Evolutionary conservation across 2,113 vertebrate genomes (phyloP), one percentile per base, ranked within the genome.

Genomic region (Ciconia maguari): DNA sequence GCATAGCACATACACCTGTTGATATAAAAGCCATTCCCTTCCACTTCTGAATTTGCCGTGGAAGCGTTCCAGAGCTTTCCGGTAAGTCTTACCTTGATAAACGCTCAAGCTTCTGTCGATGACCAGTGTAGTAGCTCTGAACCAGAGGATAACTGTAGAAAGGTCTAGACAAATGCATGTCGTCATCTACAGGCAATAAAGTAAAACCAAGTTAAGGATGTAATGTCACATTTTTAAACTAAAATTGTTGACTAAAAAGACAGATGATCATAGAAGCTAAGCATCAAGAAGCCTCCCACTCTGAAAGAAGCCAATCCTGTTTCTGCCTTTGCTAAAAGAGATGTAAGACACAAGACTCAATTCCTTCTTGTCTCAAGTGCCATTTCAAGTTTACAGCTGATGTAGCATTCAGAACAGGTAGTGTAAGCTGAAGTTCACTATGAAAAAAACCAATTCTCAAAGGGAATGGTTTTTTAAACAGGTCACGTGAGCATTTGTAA

Each of bases 91-190:
- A 99, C 99, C 99, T 99, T 42, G 99, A 98, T 7, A 98, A 98
- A 58, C 81, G 97, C 64, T 97, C 98, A 14, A 99, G 98, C 94
- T 99, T 99, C 97, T 99, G 98, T 49, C 99, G 98, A 48, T 98
- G 98, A 75, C 97, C 97, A 1, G 96, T 97, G 55, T 99, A 99
- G 96, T 99, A 99, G 96, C 98, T 99, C 94, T 98, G 98, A 96
- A 99, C 98, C 85, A 98, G 94, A 22, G 98, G 97, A 82, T 99
- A 99, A 92, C 98, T 99, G 97, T 99, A 99, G 97, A 98, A 98
- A 41, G 99, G 98, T 77, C 99, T 98, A 85, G 99, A 98, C 92
- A 99, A 98, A 95, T 98, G 98, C 89, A 98, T 91, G 17, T 98
- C 97, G 5, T 99, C 98, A 94, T 99, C 99, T 99, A 34, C 26